Evolutionary conservation across 1,140 invertebrate genomes (phyloP), one percentile per base, ranked within the genome.

Genomic region (Anastrepha ludens): DNA sequence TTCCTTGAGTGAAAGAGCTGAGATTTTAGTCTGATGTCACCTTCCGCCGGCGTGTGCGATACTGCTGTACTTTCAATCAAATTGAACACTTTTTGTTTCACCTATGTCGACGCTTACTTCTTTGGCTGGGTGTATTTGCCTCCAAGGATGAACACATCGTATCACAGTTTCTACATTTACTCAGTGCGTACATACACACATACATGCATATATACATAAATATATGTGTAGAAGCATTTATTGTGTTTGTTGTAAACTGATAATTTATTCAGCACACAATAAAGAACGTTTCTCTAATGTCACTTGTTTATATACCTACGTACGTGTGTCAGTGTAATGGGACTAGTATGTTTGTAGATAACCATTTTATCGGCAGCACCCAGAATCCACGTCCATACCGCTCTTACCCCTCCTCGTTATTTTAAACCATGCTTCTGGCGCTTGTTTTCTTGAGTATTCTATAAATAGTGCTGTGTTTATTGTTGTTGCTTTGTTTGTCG

Each of bases 251-350:
- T 67, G 65, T 67, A 67, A 67, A 67, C 11, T 67, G 29, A 67
- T 67, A 67, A 67, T 67, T 67, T 67, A 67, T 67, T 67, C 65
- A 67, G 65, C 65, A 67, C 65, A 67, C 65, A 67, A 67, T 67
- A 67, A 67, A 67, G 65, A 67, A 67, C 29, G 29, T 3, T 20
- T 13, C 65, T 39, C 65, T 67, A 67, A 67, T 39, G 11, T 29
- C 20, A 11, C 65, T 11, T 64, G 62, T 85, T 17, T 86, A 20
- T 29, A 20, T 29, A 39, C 20, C 5, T 41, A 55, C 15, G n/a
- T n/a, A 67, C 7, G 47, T 62, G n/a, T 87, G 59, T 55, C 20
- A 41, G 44, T 44, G 86, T 13, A 20, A 41, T 11, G 20, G 0
- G 29, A 44, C 41, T 55, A 44, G 65, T 39, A 5, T 87, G 11